phyloP scores from a whole-genome alignment of 2,797 vertebrate species.

The Sebastes vulpes region DNA sequence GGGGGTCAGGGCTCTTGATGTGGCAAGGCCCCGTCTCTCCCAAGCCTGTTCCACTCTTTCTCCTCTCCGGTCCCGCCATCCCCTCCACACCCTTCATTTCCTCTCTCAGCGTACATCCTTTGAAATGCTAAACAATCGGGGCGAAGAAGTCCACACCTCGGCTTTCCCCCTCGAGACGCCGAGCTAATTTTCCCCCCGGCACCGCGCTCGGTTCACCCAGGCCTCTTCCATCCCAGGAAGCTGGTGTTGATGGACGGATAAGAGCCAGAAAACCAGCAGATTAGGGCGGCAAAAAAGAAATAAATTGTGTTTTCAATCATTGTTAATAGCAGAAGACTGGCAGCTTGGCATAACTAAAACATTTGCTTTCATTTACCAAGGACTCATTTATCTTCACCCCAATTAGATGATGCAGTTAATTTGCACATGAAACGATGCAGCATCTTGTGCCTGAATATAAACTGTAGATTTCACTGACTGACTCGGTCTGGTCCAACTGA shows the following conservation, averaged over 20 bases:
- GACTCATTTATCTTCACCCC: constrained; percentile 26
- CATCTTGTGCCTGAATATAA: constrained; percentile 8
- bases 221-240: constrained; percentile 8
- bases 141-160: constrained; percentile 66
- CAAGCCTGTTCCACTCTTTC: constrained; percentile 18
- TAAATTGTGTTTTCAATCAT: background rate
- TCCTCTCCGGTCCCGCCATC: constrained; percentile 20
- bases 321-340: constrained; percentile 17
- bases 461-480: background rate
- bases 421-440: constrained; percentile 23
- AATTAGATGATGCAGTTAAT: constrained; percentile 34
- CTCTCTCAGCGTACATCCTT: constrained; percentile 68
- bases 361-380: constrained; percentile 29
- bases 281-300: background rate
- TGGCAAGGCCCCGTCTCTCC: constrained; percentile 7
- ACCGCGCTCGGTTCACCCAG: background rate
- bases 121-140: constrained; percentile 74
- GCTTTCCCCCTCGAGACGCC: constrained; percentile 40
- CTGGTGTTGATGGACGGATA: constrained; percentile 15
- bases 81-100: constrained; percentile 66
- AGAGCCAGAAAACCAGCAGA: constrained; percentile 15
- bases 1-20: constrained; percentile 45
- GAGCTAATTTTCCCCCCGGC: constrained; percentile 47
- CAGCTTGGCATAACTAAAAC: constrained; percentile 29
- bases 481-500: background rate